Evolutionary conservation across 2,888 invertebrate genomes (phyloP), one percentile per base, ranked within the genome.

Genomic region (Spodoptera littoralis): DNA sequence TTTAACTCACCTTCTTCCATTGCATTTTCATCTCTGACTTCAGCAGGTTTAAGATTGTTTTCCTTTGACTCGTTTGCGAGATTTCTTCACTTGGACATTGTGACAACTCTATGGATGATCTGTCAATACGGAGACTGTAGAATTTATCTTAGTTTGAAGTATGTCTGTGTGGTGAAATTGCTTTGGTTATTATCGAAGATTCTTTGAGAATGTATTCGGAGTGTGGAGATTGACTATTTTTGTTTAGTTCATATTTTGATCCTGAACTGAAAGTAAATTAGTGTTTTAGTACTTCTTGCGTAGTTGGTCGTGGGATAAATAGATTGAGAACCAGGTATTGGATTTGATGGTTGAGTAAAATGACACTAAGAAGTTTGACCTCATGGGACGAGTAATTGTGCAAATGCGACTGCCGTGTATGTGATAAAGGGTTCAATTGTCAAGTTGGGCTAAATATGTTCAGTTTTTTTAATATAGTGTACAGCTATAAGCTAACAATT

Each of bases 51-150:
- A 59, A 67, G 74, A 61, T 60, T 42, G 69, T 47, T 63, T 80
- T 78, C 6, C 43, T 13, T 12, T 13, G 27, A 11, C 44, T 46
- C 27, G 69, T 73, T 60, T 49, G 13, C 46, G 60, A 73, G 54
- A 75, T 77, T 80, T 79, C 71, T 82, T 74, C 78, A 79, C 74
- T 80, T 81, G 78, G 73, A 76, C 75, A 61, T 64, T 70, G 73
- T 84, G 88, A 88, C 88, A 87, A 84, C 82, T 88, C 86, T 87
- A 89, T 89, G 83, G 85, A 87, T 88, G 86, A 88, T 88, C 81
- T 83, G 81, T 85, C 84, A 80, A 81, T 83, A 79, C 76, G 76
- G 76, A 80, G 81, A 69, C 75, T 60, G 70, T 58, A 61, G 73
- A 70, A 76, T 80, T 80, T 79, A 79, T 82, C 77, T 75, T 70